Evolutionary conservation across 2,888 invertebrate species (phyloP), one percentile per base, ranked within the genome.

Genomic region (Parelbella ahira): DNA sequence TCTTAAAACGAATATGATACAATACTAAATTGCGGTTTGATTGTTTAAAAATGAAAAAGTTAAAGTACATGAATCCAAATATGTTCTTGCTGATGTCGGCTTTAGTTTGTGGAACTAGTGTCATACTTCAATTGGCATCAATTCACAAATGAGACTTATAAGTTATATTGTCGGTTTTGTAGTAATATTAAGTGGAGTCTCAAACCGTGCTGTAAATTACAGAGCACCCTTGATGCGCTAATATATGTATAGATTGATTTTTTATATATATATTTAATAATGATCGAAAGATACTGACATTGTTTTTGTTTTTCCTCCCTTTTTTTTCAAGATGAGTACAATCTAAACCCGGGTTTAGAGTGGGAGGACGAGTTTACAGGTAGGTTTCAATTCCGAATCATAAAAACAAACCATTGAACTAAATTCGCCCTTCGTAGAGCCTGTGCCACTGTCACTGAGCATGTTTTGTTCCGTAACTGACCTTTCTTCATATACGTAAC

Each of bases 291-390:
- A 86, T 88, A 88, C 88, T 88, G 88, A 88, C 84, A 84, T 87
- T 78, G 75, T 82, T 81, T 81, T 82, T 86, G 74, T 84, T 82
- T 42, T 84, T 86, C 87, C 82, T 89, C 90, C 89, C 89, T 88
- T 89, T 41, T n/a, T 20, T 92, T 93, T 94, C 94, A 95, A 97
- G 97, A 97, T 93, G 97, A 97, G 92, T 97, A 97, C 96, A 96
- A 97, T 96, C 96, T 97, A 93, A 96, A 96, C 93, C 96, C 96
- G 93, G 96, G 96, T 95, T 96, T 97, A 96, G 97, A 97, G 91
- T 97, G 97, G 97, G 97, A 97, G 93, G 97, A 97, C 95, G 97
- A 97, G 91, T 97, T 97, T 91, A 96, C 97, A 97, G 97, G 97
- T 97, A 97, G 96, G 97, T 94, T 90, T 86, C 81, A 78, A 87